A percentile compares a stretch with the other conserved stretches of the same genome.
phyloP scores from a whole-genome alignment of 2,113 vertebrate species.

The Vulpes vulpes region DNA sequence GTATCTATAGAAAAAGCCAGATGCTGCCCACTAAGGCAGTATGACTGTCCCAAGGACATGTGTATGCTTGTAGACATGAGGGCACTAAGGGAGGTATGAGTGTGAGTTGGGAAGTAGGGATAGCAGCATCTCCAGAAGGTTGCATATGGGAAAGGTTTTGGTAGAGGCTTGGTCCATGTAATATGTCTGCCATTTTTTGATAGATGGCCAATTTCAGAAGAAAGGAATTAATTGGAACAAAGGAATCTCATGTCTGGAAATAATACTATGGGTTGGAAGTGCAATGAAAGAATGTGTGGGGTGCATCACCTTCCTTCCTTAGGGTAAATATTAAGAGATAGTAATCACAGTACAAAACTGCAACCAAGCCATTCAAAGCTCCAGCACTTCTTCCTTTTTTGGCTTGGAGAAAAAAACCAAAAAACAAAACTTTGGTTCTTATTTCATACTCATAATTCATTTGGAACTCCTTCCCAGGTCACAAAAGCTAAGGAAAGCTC shows the following conservation, averaged over 20 bases:
- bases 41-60: neutral
- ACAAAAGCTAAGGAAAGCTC: constrained; percentile 45
- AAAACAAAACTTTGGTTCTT: neutral
- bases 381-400: neutral
- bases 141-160: neutral
- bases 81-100: neutral
- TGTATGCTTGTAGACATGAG: neutral
- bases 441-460: neutral
- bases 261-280: neutral
- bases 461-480: constrained; percentile 16
- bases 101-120: neutral
- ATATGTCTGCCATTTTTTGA: neutral
- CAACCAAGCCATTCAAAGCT: neutral
- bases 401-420: neutral
- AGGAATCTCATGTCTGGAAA: neutral
- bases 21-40: neutral
- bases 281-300: neutral
- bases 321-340: constrained; percentile 1
- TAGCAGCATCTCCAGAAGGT: neutral
- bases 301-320: neutral
- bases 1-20: neutral
- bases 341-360: neutral
- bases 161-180: neutral
- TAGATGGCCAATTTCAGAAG: neutral
- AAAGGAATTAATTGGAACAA: neutral